Conservation (phyloP, 2,113 vertebrate species). For the Capreolus pygargus region DNA sequence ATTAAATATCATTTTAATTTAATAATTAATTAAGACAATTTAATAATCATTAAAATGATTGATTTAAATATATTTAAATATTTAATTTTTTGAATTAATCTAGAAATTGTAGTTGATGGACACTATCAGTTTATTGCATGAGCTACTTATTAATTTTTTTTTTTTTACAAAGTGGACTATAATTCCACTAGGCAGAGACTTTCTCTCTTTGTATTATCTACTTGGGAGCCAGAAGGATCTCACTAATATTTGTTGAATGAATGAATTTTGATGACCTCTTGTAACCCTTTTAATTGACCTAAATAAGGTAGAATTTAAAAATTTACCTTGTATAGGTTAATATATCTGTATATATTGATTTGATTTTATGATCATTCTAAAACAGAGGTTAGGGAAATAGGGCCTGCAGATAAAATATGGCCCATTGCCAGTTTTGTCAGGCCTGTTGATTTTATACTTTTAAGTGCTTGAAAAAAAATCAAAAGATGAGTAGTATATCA, state of each 20-base stretch:
- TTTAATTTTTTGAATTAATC: neutral
- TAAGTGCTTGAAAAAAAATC: neutral
- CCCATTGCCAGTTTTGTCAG: neutral
- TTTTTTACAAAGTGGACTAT: neutral
- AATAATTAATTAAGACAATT: too few relatives aligned
- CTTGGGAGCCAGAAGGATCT: neutral
- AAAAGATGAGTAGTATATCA: neutral
- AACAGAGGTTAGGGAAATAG: neutral
- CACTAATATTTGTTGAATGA: conserved; percentile 1
- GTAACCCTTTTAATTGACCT: neutral
- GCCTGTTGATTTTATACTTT: neutral
- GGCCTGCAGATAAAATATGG: neutral
- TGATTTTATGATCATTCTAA: neutral
- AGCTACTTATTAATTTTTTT: neutral
- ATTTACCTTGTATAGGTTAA: neutral
- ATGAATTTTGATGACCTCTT: neutral
- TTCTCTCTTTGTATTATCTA: neutral
- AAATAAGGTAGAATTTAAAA: neutral
- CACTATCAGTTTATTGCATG: neutral
- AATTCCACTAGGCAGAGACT: neutral
- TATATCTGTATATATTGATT: neutral
- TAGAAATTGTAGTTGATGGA: neutral
- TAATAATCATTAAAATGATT: too few relatives aligned
- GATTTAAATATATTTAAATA: too few relatives aligned
- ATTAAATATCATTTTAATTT: too few relatives aligned